Base-by-base conservation (phyloP, 2,888 invertebrate species). In the Andrena bicolor region DNA sequence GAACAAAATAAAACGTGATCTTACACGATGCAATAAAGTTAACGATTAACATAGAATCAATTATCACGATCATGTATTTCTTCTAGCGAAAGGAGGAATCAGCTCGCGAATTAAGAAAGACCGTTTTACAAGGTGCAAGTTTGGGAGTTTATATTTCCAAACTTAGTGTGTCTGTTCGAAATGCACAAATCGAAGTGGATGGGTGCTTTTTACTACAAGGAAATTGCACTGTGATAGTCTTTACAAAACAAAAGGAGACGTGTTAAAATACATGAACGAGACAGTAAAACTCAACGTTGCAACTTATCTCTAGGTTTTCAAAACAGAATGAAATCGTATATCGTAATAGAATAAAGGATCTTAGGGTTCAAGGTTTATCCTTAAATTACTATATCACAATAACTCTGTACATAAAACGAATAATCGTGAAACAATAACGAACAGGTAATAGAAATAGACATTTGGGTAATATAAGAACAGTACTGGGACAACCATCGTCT, bases 211-310 rank as follows among this genome's bases (percentile, higher is more conserved):
- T 26, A 56, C 8, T 26, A 10, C 20, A 5, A 4, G 23, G 23
- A 13, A 26, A 26, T 56, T 56, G 23, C 10, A 56, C 23, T 26
- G 56, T 13, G 56, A 1, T 56, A 26, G 23, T 56, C 26, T 53
- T 56, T 56, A 10, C 4, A 26, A 20, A 20, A 56, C 10, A 10
- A 23, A 56, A 4, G 23, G 23, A 56, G 23, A 13, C 23, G 10
- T 23, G 56, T 4, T 23, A 56, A 56, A 7, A 23, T 56, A 56
- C 56, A 56, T 23, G 56, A 26, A 69, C 23, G 48, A 23, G 48
- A 65, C 58, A 63, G 65, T 41, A 8, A 51, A 69, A 49, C 53
- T 58, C 26, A 78, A 78, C 72, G 23, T 28, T 28, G 61, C 48
- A 61, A 65, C 20, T 61, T 70, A 70, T 48, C 13, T 13, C 13